Evolutionary conservation across 2,113 vertebrate genomes (phyloP).

Genomic region (Symphodus melops): DNA sequence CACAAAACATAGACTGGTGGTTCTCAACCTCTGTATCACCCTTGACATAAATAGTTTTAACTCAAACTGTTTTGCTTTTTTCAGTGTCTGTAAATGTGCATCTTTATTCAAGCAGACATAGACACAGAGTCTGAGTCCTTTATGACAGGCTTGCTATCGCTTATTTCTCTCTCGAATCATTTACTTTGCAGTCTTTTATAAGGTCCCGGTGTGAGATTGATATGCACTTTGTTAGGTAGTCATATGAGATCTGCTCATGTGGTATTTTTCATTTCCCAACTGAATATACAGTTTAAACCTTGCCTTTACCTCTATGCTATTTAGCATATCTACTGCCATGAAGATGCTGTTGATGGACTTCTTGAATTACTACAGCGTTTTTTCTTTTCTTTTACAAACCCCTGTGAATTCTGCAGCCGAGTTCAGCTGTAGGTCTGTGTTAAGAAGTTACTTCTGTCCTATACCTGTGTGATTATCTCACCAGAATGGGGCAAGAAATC

Average conservation of each 20-base stretch:
- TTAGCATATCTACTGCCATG: conserved; percentile 70
- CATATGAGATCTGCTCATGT: conserved; percentile 58
- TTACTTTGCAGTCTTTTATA: background rate
- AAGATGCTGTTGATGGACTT: conserved; percentile 65
- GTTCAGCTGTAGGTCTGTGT: conserved; percentile 70
- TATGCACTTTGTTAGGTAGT: conserved; percentile 48
- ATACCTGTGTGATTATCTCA: conserved; percentile 82
- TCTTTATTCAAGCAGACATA: conserved; percentile 8
- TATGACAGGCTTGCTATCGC: background rate
- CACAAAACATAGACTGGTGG: conserved; percentile 15
- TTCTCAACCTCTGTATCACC: conserved; percentile 19
- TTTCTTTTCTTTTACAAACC: conserved; percentile 77
- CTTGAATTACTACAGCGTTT: conserved; percentile 58
- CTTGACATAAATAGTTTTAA: background rate
- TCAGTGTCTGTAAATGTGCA: background rate
- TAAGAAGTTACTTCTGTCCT: conserved; percentile 82
- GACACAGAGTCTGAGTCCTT: background rate
- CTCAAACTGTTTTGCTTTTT: background rate
- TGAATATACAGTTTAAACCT: conserved; percentile 89
- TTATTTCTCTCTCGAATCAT: background rate
- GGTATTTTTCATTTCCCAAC: conserved; percentile 79
- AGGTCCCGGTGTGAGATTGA: conserved; percentile 43
- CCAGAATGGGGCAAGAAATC: conserved; percentile 82
- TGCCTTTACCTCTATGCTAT: conserved; percentile 79
- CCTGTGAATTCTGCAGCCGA: conserved; percentile 82